Conservation (phyloP, 2,113 vertebrate genomes). For the Alouatta palliata region DNA sequence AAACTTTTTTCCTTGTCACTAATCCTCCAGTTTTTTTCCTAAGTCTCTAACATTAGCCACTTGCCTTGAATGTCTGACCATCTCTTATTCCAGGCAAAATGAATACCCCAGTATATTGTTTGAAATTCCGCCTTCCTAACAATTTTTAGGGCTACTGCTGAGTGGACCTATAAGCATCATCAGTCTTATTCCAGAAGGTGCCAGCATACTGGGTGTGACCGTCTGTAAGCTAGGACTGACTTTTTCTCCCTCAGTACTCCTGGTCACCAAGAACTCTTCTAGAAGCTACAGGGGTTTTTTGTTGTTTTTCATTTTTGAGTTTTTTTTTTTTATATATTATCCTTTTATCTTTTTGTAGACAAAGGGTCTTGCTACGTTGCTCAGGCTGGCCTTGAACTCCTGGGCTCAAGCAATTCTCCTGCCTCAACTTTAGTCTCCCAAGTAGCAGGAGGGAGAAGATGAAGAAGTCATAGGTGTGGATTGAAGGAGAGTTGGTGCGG, state of each 20-base stretch:
- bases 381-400: neutral
- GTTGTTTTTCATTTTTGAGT: neutral
- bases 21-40: neutral
- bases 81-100: neutral
- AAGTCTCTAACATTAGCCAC: neutral
- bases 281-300: neutral
- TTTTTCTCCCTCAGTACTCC: neutral
- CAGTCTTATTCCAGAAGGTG: neutral
- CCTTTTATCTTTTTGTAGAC: neutral
- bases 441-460: neutral
- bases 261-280: neutral
- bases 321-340: neutral
- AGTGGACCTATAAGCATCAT: neutral
- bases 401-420: neutral
- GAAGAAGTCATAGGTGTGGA: neutral
- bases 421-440: neutral
- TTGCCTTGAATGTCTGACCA: neutral
- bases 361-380: neutral
- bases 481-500: neutral
- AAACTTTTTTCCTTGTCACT: neutral
- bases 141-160: neutral
- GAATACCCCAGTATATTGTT: neutral
- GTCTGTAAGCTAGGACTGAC: neutral
- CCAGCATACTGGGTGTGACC: neutral
- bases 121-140: neutral